A percentile compares a stretch with the other conserved stretches of the same genome.
phyloP scores from a whole-genome alignment of 2,113 vertebrate species.

The Atractosteus spatula region DNA sequence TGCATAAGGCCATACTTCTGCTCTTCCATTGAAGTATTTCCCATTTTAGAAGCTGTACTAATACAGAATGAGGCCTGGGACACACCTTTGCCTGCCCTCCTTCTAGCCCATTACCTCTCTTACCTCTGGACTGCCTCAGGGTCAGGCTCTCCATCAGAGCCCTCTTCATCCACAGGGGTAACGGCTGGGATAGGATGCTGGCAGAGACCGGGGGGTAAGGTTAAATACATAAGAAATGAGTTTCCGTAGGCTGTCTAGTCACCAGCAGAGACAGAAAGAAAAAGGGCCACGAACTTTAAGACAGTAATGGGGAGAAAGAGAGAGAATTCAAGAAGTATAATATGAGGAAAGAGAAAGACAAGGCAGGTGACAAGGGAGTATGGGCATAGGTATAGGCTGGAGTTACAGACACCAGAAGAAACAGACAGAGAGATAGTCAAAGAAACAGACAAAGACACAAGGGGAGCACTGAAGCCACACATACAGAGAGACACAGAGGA shows the following conservation, averaged over 20 bases:
- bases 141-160: slow-evolving; percentile 92
- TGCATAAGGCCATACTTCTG: too few species aligned
- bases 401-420: neutral
- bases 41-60: slow-evolving; percentile 22
- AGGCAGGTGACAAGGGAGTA: too few species aligned
- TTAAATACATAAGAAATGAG: too few species aligned
- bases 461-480: neutral
- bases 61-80: slow-evolving; percentile 26
- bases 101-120: slow-evolving; percentile 28
- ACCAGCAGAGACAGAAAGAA: too few species aligned
- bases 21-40: too few species aligned
- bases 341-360: neutral
- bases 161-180: slow-evolving; percentile 95
- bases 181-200: slow-evolving; percentile 87
- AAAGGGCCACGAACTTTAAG: too few species aligned
- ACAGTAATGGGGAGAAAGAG: slow-evolving; percentile 14
- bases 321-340: slow-evolving; percentile 10
- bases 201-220: slow-evolving; percentile 11
- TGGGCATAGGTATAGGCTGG: too few species aligned
- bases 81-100: slow-evolving; percentile 5
- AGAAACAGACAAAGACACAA: neutral
- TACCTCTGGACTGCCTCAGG: slow-evolving; percentile 98
- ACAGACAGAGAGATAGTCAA: neutral
- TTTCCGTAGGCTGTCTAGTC: too few species aligned
- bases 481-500: neutral